Conservation (phyloP, 2,113 vertebrate genomes). For the Orcinus orca region DNA sequence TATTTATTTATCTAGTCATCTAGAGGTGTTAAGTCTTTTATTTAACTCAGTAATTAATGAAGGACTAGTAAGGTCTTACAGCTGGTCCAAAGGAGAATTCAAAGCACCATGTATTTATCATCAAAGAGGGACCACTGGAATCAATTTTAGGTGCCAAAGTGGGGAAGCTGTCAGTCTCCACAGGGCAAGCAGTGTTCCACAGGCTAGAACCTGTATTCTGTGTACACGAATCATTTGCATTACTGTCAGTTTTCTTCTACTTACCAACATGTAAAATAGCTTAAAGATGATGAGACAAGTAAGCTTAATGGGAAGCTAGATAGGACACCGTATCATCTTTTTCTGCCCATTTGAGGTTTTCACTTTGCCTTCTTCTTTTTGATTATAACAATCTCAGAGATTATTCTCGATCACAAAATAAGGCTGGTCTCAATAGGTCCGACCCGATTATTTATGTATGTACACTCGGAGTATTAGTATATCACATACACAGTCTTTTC, state of each 20-base stretch:
- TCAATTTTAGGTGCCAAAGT: background rate
- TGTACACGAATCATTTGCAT: rapidly evolving
- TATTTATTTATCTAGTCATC: background rate
- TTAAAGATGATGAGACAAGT: background rate
- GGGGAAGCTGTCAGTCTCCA: too few species aligned
- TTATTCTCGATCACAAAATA: background rate
- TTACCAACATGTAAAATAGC: background rate
- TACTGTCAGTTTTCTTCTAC: background rate
- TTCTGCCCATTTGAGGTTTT: background rate
- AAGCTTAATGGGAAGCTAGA: background rate
- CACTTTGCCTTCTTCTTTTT: background rate
- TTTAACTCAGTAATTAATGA: background rate
- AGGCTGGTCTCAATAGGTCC: background rate
- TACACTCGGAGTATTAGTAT: rapidly evolving
- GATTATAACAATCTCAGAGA: background rate
- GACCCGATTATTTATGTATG: background rate
- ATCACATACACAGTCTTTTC: background rate
- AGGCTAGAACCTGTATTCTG: too few species aligned
- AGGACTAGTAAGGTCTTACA: background rate
- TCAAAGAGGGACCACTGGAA: background rate
- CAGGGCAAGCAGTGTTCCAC: rapidly evolving
- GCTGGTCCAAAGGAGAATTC: background rate
- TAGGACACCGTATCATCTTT: too few species aligned
- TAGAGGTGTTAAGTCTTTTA: background rate
- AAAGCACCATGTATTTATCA: background rate